These are phyloP conservation scores for Aphelinus atriplicis DNA, from an alignment of 1,140 invertebrate species.

Conservation along the genomic window DNA sequence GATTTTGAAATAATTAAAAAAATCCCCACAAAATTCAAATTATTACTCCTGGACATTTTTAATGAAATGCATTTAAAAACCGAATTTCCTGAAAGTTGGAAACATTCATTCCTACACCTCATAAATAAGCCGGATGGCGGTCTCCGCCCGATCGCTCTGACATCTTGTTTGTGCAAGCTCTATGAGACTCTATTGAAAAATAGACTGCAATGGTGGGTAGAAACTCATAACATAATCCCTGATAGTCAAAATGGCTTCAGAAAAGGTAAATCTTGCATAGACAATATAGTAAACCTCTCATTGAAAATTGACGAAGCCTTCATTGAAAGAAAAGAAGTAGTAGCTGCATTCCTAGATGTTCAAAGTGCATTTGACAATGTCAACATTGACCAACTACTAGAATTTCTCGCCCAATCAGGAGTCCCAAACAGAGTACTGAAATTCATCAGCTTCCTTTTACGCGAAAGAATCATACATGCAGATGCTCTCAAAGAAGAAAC, in stretches of 20 bases:
- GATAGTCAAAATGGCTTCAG: slow-evolving; percentile 4
- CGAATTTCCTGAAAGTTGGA: too few relatives aligned
- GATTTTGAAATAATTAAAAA: too few relatives aligned
- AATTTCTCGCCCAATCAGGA: slow-evolving; percentile 10
- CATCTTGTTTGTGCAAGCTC: too few relatives aligned
- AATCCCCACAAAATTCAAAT: too few relatives aligned
- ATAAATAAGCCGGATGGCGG: too few relatives aligned
- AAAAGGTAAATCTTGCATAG: slow-evolving; percentile 12
- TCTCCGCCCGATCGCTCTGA: too few relatives aligned
- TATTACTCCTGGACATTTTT: too few relatives aligned
- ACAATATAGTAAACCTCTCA: slow-evolving; percentile 19
- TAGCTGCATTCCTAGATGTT: slow-evolving; percentile 23
- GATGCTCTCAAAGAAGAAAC: background rate
- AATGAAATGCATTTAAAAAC: too few relatives aligned
- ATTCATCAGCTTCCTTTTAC: background rate
- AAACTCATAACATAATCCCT: background rate
- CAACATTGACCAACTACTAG: slow-evolving; percentile 24
- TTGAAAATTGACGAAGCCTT: slow-evolving; percentile 11
- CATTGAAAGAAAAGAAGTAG: background rate
- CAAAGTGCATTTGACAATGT: slow-evolving; percentile 38
- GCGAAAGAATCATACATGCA: background rate
- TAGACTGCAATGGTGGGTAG: slow-evolving; percentile 9
- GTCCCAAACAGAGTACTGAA: slow-evolving; percentile 6
- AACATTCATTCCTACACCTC: too few relatives aligned
- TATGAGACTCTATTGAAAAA: too few relatives aligned